Percentiles rank a stretch among this genome's conserved stretches.
Evolutionary conservation across 2,888 invertebrate species (phyloP).

Genomic region (Epinotia ramella): DNA sequence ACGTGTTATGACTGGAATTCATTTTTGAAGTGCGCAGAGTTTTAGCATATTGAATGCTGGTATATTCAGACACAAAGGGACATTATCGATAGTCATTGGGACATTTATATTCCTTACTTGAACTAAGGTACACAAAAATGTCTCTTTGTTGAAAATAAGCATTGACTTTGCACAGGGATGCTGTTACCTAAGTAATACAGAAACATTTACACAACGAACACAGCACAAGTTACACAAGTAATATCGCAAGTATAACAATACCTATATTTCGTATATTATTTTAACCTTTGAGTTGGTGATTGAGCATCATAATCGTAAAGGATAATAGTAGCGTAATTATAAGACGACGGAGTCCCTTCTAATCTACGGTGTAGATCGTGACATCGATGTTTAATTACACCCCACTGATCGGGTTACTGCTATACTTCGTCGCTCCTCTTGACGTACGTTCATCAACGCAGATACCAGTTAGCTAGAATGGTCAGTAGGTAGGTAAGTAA

Average conservation of each 20-base stretch:
- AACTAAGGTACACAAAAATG: slow-evolving; percentile 22
- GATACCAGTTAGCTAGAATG: slow-evolving; percentile 27
- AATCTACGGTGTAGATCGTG: slow-evolving; percentile 24
- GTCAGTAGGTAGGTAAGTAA: neutral
- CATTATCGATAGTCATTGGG: slow-evolving; percentile 30
- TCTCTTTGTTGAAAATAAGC: slow-evolving; percentile 16
- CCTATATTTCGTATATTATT: neutral
- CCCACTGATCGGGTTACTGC: slow-evolving; percentile 17
- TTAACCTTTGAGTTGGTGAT: slow-evolving; percentile 21
- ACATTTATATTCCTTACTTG: slow-evolving; percentile 24
- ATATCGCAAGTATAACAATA: neutral
- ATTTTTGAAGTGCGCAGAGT: slow-evolving; percentile 38
- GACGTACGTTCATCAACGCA: slow-evolving; percentile 1
- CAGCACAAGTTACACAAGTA: neutral
- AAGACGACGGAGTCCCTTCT: slow-evolving; percentile 19
- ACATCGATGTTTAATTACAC: slow-evolving; percentile 39
- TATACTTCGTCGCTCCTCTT: slow-evolving; percentile 8
- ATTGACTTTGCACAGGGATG: slow-evolving; percentile 14
- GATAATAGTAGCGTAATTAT: neutral
- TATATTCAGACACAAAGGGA: slow-evolving; percentile 38
- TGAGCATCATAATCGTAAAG: slow-evolving; percentile 26
- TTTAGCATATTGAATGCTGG: slow-evolving; percentile 39
- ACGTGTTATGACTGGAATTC: slow-evolving; percentile 39
- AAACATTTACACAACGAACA: neutral
- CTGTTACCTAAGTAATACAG: neutral